These are phyloP conservation scores for Orestias chungarensis DNA, from an alignment of 2,797 vertebrate genomes.

Conservation along the genomic window DNA sequence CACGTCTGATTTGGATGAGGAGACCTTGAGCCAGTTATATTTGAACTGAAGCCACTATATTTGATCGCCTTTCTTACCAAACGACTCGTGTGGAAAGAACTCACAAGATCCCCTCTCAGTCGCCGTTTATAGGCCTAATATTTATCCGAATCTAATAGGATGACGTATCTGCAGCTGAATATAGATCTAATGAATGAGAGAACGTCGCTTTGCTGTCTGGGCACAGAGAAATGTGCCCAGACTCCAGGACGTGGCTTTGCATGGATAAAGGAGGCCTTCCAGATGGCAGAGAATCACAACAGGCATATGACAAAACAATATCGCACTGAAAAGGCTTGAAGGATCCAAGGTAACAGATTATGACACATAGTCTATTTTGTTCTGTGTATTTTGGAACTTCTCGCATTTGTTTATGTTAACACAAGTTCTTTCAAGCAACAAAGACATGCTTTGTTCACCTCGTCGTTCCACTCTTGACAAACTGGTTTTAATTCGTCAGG, in stretches of 20 bases:
- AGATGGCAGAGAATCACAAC: background rate
- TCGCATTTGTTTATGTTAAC: too few species aligned
- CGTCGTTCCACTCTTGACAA: background rate
- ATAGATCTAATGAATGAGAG: background rate
- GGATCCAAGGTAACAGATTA: background rate
- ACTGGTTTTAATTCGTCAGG: background rate
- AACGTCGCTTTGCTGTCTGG: background rate
- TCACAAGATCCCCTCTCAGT: conserved; percentile 1
- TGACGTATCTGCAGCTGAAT: background rate
- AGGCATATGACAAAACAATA: background rate
- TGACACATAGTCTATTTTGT: background rate
- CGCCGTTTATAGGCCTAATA: background rate
- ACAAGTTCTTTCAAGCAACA: too few species aligned
- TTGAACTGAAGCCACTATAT: background rate
- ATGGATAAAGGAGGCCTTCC: background rate
- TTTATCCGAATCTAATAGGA: background rate
- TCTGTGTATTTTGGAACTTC: background rate
- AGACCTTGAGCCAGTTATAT: background rate
- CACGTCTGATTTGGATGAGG: background rate
- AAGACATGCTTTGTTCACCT: too few species aligned
- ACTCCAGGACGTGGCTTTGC: background rate
- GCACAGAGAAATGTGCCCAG: background rate
- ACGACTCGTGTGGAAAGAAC: conserved; percentile 7
- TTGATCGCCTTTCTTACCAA: background rate
- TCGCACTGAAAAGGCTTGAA: background rate